A percentile compares a stretch with the other conserved stretches of the same genome.
These are phyloP conservation scores for Actias luna DNA, from an alignment of 2,888 invertebrate species.

Conservation along the genomic window DNA sequence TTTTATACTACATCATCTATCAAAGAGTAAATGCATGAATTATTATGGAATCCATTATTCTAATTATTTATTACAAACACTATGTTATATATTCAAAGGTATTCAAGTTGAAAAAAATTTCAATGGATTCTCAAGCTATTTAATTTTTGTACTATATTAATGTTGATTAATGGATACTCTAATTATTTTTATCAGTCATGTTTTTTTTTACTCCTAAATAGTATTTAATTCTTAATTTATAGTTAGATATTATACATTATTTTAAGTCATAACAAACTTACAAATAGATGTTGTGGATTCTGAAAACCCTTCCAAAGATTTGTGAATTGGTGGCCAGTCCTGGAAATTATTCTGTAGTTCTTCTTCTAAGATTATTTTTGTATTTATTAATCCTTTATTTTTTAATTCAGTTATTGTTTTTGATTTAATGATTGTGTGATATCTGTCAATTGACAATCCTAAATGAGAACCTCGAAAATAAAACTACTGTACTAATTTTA, in stretches of 20 bases:
- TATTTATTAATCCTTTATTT: slow-evolving; percentile 52
- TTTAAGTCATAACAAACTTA: slow-evolving; percentile 39
- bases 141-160: too few relatives aligned
- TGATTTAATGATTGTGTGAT: slow-evolving; percentile 64
- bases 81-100: too few relatives aligned
- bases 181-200: too few relatives aligned
- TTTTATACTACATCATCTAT: not conserved
- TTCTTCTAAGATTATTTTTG: slow-evolving; percentile 55
- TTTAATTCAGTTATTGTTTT: slow-evolving; percentile 60
- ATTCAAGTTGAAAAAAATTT: too few relatives aligned
- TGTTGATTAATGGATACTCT: too few relatives aligned
- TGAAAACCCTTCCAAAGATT: slow-evolving; percentile 42
- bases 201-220: too few relatives aligned
- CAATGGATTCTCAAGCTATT: too few relatives aligned
- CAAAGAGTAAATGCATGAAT: too few relatives aligned
- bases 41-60: too few relatives aligned
- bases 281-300: slow-evolving; percentile 59
- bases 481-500: too few relatives aligned
- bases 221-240: not conserved
- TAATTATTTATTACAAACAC: too few relatives aligned
- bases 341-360: slow-evolving; percentile 48
- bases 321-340: slow-evolving; percentile 58
- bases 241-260: not conserved
- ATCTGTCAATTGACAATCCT: slow-evolving; percentile 62
- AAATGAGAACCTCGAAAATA: too few relatives aligned